Evolutionary conservation across 2,797 vertebrate species (phyloP).

Genomic region (Muraenolepis orangiensis): DNA sequence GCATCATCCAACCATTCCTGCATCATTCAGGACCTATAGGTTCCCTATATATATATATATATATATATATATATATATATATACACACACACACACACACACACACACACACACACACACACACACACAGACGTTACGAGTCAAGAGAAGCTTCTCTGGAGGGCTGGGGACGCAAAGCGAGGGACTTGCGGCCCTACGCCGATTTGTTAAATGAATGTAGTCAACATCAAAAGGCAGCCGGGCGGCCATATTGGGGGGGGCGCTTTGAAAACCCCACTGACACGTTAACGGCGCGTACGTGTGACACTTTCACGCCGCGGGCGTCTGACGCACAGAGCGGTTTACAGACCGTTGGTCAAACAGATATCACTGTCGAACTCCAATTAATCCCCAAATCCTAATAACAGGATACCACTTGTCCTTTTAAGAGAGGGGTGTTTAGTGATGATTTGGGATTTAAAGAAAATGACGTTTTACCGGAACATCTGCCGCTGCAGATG

Average conservation of each 20-base stretch:
- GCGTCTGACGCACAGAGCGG: neutral
- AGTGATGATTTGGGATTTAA: neutral
- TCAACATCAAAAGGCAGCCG: neutral
- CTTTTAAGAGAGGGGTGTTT: neutral
- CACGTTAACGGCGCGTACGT: neutral
- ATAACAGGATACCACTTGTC: neutral
- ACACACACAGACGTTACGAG: conserved; percentile 9
- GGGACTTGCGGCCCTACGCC: neutral
- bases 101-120: too few relatives aligned
- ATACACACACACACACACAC: too few relatives aligned
- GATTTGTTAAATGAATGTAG: neutral
- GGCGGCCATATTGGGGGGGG: neutral
- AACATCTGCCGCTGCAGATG: neutral
- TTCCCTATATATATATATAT: too few relatives aligned
- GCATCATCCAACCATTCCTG: too few relatives aligned
- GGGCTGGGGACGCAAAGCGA: too few relatives aligned
- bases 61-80: too few relatives aligned
- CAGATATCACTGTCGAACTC: neutral
- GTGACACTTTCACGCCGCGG: neutral
- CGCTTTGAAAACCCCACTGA: neutral
- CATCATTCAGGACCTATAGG: neutral
- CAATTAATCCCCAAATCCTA: neutral
- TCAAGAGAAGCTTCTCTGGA: neutral
- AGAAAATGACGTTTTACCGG: neutral
- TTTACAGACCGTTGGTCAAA: neutral